phyloP scores from a whole-genome alignment of 2,888 invertebrate species.

The Xanthia icteritia region DNA sequence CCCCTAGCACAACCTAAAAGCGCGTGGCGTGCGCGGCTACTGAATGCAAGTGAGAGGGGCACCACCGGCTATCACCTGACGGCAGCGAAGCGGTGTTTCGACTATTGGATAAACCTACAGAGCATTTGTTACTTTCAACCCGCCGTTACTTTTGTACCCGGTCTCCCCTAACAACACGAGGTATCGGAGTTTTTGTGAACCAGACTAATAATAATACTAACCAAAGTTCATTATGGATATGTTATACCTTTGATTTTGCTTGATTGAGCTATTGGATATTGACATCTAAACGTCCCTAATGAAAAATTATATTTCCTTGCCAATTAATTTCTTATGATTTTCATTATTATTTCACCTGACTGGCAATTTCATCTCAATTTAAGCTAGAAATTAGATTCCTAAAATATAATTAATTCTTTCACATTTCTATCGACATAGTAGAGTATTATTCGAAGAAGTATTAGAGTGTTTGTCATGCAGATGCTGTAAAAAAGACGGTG shows the following conservation, averaged over 20 bases:
- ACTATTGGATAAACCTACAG: too few species aligned
- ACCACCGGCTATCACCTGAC: too few species aligned
- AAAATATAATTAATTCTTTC: neutral
- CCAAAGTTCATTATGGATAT: neutral
- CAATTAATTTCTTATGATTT: conserved; percentile 8
- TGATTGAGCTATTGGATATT: neutral
- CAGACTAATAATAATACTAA: neutral
- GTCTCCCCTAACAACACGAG: too few species aligned
- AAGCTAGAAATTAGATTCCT: neutral
- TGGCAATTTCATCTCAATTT: conserved; percentile 16
- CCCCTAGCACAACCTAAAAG: too few species aligned
- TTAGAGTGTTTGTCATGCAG: neutral
- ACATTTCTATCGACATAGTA: neutral
- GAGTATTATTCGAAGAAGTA: neutral
- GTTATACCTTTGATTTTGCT: neutral
- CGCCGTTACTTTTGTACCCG: too few species aligned
- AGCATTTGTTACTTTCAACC: too few species aligned
- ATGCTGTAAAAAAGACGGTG: neutral
- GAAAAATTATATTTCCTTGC: conserved; percentile 11
- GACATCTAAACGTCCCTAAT: neutral
- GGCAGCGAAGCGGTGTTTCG: too few species aligned
- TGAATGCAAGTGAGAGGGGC: too few species aligned
- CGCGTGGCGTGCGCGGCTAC: too few species aligned
- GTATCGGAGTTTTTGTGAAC: neutral
- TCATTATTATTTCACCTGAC: conserved; percentile 8